Base-by-base conservation (phyloP, 2,113 vertebrate genomes). In the Alouatta palliata region DNA sequence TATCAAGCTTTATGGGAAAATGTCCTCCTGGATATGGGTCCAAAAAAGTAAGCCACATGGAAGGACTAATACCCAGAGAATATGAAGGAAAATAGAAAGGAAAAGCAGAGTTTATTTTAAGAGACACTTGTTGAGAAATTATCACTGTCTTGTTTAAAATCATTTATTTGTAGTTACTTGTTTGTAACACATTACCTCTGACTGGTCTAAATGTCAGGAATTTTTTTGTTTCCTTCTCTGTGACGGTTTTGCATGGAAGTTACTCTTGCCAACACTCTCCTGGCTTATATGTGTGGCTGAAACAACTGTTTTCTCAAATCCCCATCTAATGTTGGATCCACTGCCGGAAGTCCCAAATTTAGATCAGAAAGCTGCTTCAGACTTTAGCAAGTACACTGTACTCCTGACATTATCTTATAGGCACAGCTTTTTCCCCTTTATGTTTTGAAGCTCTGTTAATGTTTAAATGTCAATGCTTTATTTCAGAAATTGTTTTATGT, bases 281-380 rank as follows among this genome's bases (percentile, higher is more conserved):
- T 95, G 43, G 70, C 76, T 90, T 9, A 30, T n/a, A 27, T 19
- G 25, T 12, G 20, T 71, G 16, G 16, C 58, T 87, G 75, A 90
- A 87, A 66, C 68, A 97, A 92, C 66, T 96, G 43, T 92, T 92
- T 94, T 66, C 92, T 92, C 75, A 90, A 92, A 87, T 89, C 25
- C 12, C 68, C 30, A 61, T 66, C 73, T 52, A 86, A 37, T 19
- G 9, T 66, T 82, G 79, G 58, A 79, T 52, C 3, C 30, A 14
- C 54, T n/a, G 88, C 85, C 54, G 87, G n/a, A 2, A 54, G 64
- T 27, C 43, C 83, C 93, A 91, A 93, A 77, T 91, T 88, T 94
- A 94, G 49, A 54, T 83, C 45, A 52, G 43, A 64, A 95, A 45
- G 21, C 45, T 68, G 45, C 45, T 92, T 73, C 54, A 89, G 37